phyloP scores from a whole-genome alignment of 64 coral and sea anemone genomes.

The Astreopora myriophthalma region DNA sequence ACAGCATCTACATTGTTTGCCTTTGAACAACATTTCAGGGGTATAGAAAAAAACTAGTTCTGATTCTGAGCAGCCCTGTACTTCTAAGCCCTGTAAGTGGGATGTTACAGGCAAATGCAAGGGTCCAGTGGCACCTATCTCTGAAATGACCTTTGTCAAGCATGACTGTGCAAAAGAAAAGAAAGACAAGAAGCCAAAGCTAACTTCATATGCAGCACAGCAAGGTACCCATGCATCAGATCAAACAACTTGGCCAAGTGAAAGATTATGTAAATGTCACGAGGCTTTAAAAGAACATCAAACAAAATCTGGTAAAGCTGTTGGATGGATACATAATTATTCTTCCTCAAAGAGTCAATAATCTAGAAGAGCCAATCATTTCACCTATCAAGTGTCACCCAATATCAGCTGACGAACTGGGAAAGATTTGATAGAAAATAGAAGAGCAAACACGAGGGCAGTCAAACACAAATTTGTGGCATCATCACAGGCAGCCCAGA shows the following conservation, averaged over 20 bases:
- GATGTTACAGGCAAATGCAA: no score
- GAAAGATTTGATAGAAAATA: slow-evolving; percentile 23
- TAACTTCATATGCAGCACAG: no score
- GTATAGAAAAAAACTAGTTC: not conserved
- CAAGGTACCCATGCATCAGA: no score
- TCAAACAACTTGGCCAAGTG: not conserved
- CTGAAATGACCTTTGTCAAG: no score
- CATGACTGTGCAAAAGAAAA: no score
- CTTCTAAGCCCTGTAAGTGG: no score
- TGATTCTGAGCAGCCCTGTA: not conserved
- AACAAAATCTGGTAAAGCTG: slow-evolving; percentile 17
- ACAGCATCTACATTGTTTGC: slow-evolving; percentile 65
- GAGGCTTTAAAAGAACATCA: slow-evolving; percentile 45
- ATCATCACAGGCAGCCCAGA: slow-evolving; percentile 44
- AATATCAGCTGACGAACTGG: slow-evolving; percentile 4
- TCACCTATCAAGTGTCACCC: slow-evolving; percentile 47
- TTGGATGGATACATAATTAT: slow-evolving; percentile 69
- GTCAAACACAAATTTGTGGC: slow-evolving; percentile 37
- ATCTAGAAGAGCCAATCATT: not conserved
- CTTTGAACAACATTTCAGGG: slow-evolving; percentile 43
- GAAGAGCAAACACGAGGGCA: slow-evolving; percentile 36
- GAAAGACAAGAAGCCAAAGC: no score
- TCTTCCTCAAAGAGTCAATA: slow-evolving; percentile 21
- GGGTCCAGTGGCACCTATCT: no score
- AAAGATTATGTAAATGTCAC: slow-evolving; percentile 4